Base-by-base conservation (phyloP, 2,113 vertebrate species). In the Zosterops borbonicus region DNA sequence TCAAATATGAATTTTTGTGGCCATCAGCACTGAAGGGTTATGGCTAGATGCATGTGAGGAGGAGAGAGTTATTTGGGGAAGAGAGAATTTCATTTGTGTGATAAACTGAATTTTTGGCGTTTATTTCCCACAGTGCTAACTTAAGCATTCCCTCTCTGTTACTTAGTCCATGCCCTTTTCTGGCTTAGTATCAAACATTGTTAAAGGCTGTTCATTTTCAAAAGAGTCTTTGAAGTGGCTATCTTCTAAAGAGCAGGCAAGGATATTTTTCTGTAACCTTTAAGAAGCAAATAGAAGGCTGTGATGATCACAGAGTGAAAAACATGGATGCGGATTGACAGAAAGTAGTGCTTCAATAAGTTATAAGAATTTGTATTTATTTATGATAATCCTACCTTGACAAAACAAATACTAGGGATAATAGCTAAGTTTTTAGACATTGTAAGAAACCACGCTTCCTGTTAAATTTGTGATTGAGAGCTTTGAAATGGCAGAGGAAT, bases 241-340 rank as follows among this genome's bases (percentile, higher is more conserved):
- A 94, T 97, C 95, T 97, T 97, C 89, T 96, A 70, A 97, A 90
- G 55, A 95, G 55, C 96, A 96, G 94, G 55, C 90, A 87, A 93
- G 46, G 69, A 96, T 95, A 49, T 92, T 96, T 94, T 91, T 93
- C 91, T 95, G 69, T 94, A 96, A 93, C 84, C 91, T 95, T 95
- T 93, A 82, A 79, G 89, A 95, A 93, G 62, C 41, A 84, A 94
- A 93, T 55, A 83, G 75, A 90, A 9, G 17, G 31, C 65, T 52
- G 6, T 42, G 71, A 39, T 89, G 86, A 90, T 90, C 75, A 83
- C 20, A 56, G 69, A 87, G 60, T 60, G 68, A 65, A 92, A 96
- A 94, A 89, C 50, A 52, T 53, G 81, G 37, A 73, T 59, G 50
- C 59, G 75, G 58, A 80, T 29, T 92, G 55, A 78, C 50, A 76